Conservation (phyloP, 2,888 invertebrate genomes). For the Bellardia pandia region DNA sequence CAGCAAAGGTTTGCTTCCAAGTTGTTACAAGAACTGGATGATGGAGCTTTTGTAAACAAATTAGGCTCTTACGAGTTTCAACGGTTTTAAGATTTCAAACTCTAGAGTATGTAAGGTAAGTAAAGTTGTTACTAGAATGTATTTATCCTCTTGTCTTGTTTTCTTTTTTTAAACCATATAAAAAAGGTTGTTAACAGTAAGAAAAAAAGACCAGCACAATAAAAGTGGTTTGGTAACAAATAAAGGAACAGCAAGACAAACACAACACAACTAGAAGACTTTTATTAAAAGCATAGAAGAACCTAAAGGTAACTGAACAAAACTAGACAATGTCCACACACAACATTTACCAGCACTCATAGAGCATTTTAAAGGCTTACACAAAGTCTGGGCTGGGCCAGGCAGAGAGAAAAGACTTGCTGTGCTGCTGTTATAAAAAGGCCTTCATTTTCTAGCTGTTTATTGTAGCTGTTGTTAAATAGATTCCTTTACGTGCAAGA, state of each 20-base stretch:
- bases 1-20: slow-evolving; percentile 43
- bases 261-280: slow-evolving; percentile 34
- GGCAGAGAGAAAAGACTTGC: neutral
- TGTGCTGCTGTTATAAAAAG: slow-evolving; percentile 47
- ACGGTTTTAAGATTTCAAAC: slow-evolving; percentile 57
- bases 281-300: slow-evolving; percentile 48
- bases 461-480: slow-evolving; percentile 71
- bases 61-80: slow-evolving; percentile 49
- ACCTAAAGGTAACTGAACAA: slow-evolving; percentile 66
- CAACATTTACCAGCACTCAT: slow-evolving; percentile 15
- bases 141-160: slow-evolving; percentile 22
- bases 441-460: slow-evolving; percentile 72
- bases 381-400: neutral
- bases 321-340: slow-evolving; percentile 67
- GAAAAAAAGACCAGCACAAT: slow-evolving; percentile 42
- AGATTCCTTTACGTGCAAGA: slow-evolving; percentile 53
- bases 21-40: slow-evolving; percentile 51
- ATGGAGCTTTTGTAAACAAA: slow-evolving; percentile 26
- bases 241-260: slow-evolving; percentile 36
- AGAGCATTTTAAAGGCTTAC: slow-evolving; percentile 4
- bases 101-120: neutral
- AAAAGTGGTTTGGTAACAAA: slow-evolving; percentile 70
- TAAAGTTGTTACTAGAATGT: neutral
- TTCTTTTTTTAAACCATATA: slow-evolving; percentile 27
- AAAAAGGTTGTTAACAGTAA: slow-evolving; percentile 69